A percentile compares a stretch with the other conserved stretches of the same genome.
These are phyloP conservation scores for Colostygia pectinataria DNA, from an alignment of 2,888 invertebrate genomes.

Conservation along the genomic window DNA sequence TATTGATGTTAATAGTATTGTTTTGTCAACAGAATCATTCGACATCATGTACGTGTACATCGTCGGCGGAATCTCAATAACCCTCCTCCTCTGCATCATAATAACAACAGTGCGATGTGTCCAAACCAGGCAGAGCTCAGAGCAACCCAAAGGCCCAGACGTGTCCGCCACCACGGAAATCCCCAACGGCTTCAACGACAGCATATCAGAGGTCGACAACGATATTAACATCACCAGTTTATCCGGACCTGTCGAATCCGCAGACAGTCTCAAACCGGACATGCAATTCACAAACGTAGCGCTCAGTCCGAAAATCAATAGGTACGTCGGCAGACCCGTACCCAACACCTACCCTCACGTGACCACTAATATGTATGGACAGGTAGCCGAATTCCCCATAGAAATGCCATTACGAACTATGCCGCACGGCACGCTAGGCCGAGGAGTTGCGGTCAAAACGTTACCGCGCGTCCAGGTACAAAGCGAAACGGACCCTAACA, in stretches of 20 bases:
- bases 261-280: constrained; percentile 71
- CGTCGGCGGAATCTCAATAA: constrained; percentile 88
- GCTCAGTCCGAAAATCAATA: constrained; percentile 75
- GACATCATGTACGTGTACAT: constrained; percentile 93
- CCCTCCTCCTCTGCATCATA: constrained; percentile 87
- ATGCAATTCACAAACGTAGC: constrained; percentile 74
- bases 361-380: constrained; percentile 79
- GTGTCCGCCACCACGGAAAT: constrained; percentile 89
- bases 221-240: constrained; percentile 88
- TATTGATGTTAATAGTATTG: neutral
- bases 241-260: constrained; percentile 84
- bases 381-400: constrained; percentile 79
- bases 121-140: constrained; percentile 85
- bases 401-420: constrained; percentile 79
- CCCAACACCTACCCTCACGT: constrained; percentile 78
- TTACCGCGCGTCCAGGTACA: constrained; percentile 74
- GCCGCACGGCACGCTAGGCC: constrained; percentile 75
- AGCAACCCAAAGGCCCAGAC: constrained; percentile 87
- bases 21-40: constrained; percentile 84
- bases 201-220: constrained; percentile 92
- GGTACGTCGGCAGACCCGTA: constrained; percentile 75
- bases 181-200: constrained; percentile 92
- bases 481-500: constrained; percentile 78
- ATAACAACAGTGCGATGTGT: constrained; percentile 88
- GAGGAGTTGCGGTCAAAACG: constrained; percentile 75